These are phyloP conservation scores for Apis florea DNA, from an alignment of 1,140 invertebrate genomes.

Conservation along the genomic window DNA sequence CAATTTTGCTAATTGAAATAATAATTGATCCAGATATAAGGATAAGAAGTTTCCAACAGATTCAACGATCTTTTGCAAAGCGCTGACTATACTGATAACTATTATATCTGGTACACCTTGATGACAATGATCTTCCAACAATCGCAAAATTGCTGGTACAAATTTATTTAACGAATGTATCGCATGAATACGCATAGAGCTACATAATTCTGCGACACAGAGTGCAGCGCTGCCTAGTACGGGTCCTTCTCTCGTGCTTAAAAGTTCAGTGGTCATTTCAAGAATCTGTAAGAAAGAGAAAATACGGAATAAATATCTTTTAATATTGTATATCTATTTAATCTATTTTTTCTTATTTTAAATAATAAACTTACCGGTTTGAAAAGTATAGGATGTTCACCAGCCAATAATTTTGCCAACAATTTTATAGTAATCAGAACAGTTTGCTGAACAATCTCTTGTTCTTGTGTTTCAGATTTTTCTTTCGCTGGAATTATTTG, in stretches of 20 bases:
- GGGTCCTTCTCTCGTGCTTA: conserved; percentile 80
- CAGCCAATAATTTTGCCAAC: conserved; percentile 86
- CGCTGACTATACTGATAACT: conserved; percentile 85
- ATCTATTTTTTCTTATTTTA: not conserved
- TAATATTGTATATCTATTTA: too few species aligned
- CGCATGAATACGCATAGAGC: conserved; percentile 86
- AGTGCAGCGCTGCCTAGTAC: conserved; percentile 88
- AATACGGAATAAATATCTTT: not conserved
- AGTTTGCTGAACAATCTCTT: conserved; percentile 88
- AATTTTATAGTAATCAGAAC: conserved; percentile 91
- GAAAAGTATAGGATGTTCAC: conserved; percentile 84
- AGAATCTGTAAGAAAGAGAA: conserved; percentile 77
- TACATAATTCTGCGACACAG: conserved; percentile 90
- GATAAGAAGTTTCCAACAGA: conserved; percentile 90
- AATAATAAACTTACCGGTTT: conserved; percentile 76
- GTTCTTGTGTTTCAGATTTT: conserved; percentile 74
- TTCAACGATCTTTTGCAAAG: conserved; percentile 90
- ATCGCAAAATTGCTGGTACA: conserved; percentile 88
- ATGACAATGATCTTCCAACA: conserved; percentile 80
- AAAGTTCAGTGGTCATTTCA: conserved; percentile 83
- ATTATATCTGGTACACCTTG: conserved; percentile 77
- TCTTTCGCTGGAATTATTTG: conserved; percentile 79
- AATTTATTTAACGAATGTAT: conserved; percentile 87
- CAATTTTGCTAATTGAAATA: conserved; percentile 84
- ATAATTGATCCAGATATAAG: conserved; percentile 89